Percentiles rank a stretch among this genome's conserved stretches.
phyloP scores from a whole-genome alignment of 92 coral and sea anemone species.

The Bergia sp. region DNA sequence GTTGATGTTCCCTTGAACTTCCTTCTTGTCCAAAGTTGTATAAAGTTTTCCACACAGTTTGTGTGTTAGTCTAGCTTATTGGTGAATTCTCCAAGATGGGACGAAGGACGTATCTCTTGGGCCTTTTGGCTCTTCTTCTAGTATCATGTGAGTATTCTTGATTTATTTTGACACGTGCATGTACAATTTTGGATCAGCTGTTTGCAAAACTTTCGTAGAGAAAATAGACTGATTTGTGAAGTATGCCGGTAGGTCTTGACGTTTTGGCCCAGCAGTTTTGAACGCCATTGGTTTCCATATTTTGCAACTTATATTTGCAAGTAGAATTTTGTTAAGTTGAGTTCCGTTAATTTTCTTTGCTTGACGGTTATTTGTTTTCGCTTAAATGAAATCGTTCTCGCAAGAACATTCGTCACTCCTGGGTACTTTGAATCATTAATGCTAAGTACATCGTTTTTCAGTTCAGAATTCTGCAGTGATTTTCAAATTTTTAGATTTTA shows the following conservation, averaged over 20 bases:
- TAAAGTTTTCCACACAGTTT: constrained; percentile 36
- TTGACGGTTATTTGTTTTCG: too few species aligned
- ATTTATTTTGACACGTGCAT: background rate
- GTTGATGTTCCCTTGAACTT: constrained; percentile 59
- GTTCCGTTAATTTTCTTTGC: background rate
- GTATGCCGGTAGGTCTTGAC: background rate
- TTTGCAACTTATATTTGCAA: background rate
- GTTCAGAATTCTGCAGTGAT: background rate
- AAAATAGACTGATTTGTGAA: background rate
- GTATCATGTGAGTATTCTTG: constrained; percentile 78
- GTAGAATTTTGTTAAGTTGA: background rate
- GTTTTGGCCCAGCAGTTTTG: background rate
- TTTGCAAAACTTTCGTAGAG: constrained; percentile 7
- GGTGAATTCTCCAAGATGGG: constrained; percentile 72
- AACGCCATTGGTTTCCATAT: background rate
- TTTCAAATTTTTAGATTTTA: background rate
- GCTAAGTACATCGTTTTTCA: background rate
- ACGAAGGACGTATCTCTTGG: constrained; percentile 77
- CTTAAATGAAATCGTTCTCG: background rate
- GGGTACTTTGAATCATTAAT: background rate
- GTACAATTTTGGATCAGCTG: constrained; percentile 12
- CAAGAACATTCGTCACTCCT: background rate
- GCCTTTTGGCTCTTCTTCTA: constrained; percentile 88
- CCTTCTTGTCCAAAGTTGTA: constrained; percentile 39
- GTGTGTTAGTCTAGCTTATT: constrained; percentile 29